Base-by-base conservation (phyloP, 2,113 vertebrate species). In the Daphoenositta chrysoptera region DNA sequence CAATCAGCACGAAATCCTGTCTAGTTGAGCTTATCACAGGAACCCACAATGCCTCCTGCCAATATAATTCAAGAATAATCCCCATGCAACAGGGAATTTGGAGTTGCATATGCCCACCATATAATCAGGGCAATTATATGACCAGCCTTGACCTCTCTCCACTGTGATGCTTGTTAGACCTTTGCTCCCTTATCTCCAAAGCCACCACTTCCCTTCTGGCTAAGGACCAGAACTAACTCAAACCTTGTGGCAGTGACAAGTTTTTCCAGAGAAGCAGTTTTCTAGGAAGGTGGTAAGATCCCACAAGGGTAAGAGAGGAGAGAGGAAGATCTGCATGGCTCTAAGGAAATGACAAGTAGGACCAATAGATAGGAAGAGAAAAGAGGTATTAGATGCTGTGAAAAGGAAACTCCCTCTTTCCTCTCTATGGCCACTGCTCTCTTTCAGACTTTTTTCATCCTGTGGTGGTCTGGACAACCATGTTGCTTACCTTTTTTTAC, bases 261-360 rank as follows among this genome's bases (percentile, higher is more conserved):
- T 39, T 76, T 84, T 85, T 80, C 11, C 3, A 4, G 61, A 79
- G 40, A 79, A 75, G 15, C 11, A 48, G n/a, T 11, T 77, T 91
- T 84, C 73, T 70, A 82, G n/a, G n/a, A 93, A 82, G 12, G 31
- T 81, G n/a, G 1, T 87, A 47, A 23, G 18, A 77, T 70, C 23
- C 33, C 30, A 54, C 0, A 0, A 5, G 5, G 8, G 3, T 66
- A 63, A n/a, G n/a, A 65, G 13, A 86, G 6, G 10, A 20, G 28
- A 31, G 8, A 8, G 16, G 13, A 73, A 73, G 45, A 37, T 73
- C 33, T 54, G 12, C 58, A 78, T n/a, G 10, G 15, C 37, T 78
- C 8, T 33, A 65, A 73, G 58, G 12, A 89, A 91, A 78, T 45
- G 51, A 53, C 45, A 53, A 24, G 21, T n/a, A 51, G 8, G 35